Evolutionary conservation across 1,140 invertebrate species (phyloP), one percentile per base, ranked within the genome.

Genomic region (Bombus terrestris): DNA sequence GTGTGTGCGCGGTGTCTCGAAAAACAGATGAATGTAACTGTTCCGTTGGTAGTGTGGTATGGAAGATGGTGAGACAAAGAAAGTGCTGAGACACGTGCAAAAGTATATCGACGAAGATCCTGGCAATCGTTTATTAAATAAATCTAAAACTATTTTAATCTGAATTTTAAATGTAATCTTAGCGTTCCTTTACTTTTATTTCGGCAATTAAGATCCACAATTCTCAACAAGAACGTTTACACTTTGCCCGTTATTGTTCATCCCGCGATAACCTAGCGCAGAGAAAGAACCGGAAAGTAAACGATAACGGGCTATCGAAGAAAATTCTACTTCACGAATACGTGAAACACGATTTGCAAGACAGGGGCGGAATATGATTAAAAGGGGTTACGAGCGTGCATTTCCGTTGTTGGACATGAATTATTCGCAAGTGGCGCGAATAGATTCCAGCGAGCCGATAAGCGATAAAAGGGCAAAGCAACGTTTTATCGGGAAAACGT

Each of bases 391-490:
- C 37, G 32, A 57, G 73, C 41, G 35, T 57, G 73, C 81, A 83
- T 72, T 83, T 76, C 28, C 43, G 32, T 43, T 62, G 62, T 69
- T 35, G 57, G 43, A n/a, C 43, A 78, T 71, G 64, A 83, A 78
- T 83, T 78, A 83, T 83, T 78, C 74, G 47, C 28, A 28, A 22
- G 0, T 35, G 25, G 37, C 62, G 41, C 41, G 32, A 13, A n/a
- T 53, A 69, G 73, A 69, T 69, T 35, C 12, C 35, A 22, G 62
- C 43, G 3, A 15, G 25, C n/a, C 22, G 47, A 59, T 69, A n/a
- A 43, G 25, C 83, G 83, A 84, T 80, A 79, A 80, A 80, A 84
- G 75, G 66, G n/a, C 64, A 43, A 59, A 35, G 53, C 53, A 53
- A 5, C 83, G 53, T 72, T 84, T 79, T 84, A 84, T 79, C 75